Evolutionary conservation across 2,888 invertebrate genomes (phyloP).

Genomic region (Drosophila kambysellisi): DNA sequence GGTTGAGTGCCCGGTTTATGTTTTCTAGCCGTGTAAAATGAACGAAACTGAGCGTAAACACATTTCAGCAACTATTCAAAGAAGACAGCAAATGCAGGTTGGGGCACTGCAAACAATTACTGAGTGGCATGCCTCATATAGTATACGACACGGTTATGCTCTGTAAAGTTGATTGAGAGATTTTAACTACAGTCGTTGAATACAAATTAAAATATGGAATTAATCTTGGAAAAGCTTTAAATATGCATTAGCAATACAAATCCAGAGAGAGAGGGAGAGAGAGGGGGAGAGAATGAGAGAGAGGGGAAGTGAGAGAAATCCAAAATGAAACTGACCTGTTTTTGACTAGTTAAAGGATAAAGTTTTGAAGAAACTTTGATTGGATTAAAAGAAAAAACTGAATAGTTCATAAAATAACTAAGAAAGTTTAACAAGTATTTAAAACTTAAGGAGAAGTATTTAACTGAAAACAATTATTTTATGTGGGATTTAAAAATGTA

Average conservation of each 20-base stretch:
- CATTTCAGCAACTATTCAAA: constrained; percentile 62
- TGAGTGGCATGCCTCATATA: background rate
- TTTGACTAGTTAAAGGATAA: no score
- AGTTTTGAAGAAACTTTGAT: no score
- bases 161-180: constrained; percentile 1
- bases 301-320: no score
- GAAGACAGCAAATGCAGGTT: constrained; percentile 30
- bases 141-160: background rate
- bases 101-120: constrained; percentile 4
- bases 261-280: accelerated
- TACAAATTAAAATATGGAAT: background rate
- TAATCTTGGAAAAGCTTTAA: background rate
- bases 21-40: constrained; percentile 64
- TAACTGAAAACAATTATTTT: background rate
- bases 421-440: background rate
- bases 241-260: background rate
- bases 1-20: constrained; percentile 59
- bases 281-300: background rate
- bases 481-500: background rate
- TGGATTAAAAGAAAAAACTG: no score
- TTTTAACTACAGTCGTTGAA: background rate
- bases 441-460: background rate
- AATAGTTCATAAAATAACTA: no score
- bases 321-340: no score
- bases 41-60: constrained; percentile 74